Conservation (phyloP, 2,797 vertebrate genomes). For the Intellagama lesueurii region DNA sequence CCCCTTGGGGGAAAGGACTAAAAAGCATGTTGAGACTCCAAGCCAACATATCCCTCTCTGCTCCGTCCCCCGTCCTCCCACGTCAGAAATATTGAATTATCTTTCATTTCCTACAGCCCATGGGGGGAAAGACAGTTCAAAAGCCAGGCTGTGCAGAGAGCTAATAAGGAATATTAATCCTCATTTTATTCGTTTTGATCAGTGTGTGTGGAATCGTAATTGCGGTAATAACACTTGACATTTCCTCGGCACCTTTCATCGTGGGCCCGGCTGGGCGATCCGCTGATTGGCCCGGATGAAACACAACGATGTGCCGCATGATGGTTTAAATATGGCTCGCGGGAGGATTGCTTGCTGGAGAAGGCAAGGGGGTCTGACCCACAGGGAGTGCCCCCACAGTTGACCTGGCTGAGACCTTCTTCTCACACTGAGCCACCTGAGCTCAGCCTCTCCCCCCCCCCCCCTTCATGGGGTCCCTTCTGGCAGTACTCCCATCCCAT, state of each 20-base stretch:
- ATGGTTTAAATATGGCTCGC: slow-evolving; percentile 13
- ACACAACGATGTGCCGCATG: slow-evolving; percentile 38
- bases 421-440: too few relatives aligned
- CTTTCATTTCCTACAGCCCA: slow-evolving; percentile 55
- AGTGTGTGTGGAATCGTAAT: slow-evolving; percentile 68
- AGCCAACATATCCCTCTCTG: background rate
- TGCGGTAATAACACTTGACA: slow-evolving; percentile 66
- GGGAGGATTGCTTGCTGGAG: background rate
- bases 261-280: slow-evolving; percentile 50
- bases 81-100: slow-evolving; percentile 49
- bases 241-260: slow-evolving; percentile 68
- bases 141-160: slow-evolving; percentile 60
- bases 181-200: slow-evolving; percentile 72
- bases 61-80: background rate
- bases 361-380: too few relatives aligned
- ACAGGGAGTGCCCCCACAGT: too few relatives aligned
- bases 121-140: slow-evolving; percentile 52
- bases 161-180: slow-evolving; percentile 75
- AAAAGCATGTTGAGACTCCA: background rate
- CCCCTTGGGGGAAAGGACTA: too few relatives aligned
- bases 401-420: too few relatives aligned
- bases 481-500: background rate
- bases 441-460: too few relatives aligned
- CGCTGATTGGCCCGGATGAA: slow-evolving; percentile 51
- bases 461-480: background rate